Evolutionary conservation across 1,140 invertebrate genomes (phyloP).

Genomic region (Plutomurus gul): DNA sequence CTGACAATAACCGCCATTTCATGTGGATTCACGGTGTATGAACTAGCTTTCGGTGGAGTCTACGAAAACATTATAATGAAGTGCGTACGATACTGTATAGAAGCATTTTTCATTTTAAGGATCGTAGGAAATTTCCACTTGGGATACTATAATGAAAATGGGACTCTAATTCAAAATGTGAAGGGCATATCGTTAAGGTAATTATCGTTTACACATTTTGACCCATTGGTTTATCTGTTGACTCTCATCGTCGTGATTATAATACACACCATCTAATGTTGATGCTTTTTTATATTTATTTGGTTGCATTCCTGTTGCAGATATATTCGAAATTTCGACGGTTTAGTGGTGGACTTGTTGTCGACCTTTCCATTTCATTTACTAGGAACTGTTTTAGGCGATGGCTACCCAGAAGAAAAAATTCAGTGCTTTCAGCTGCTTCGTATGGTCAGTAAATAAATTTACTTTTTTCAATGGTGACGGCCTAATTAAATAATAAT

Average conservation of each 20-base stretch:
- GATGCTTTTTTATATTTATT: background rate
- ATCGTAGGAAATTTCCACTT: conserved; percentile 51
- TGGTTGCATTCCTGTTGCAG: background rate
- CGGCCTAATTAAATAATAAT: no score
- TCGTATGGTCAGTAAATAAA: conserved; percentile 37
- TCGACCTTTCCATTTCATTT: conserved; percentile 45
- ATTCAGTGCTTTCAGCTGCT: conserved; percentile 44
- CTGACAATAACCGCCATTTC: conserved; percentile 43
- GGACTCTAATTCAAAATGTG: conserved; percentile 1
- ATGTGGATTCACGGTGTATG: conserved; percentile 42
- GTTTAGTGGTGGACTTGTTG: conserved; percentile 41
- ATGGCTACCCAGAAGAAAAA: background rate
- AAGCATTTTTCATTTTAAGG: conserved; percentile 43
- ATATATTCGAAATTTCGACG: conserved; percentile 33
- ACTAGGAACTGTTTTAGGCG: background rate
- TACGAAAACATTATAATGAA: background rate
- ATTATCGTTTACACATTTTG: no score
- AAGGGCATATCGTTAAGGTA: background rate
- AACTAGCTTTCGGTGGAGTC: conserved; percentile 37
- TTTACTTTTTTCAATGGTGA: conserved; percentile 5
- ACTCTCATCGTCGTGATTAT: no score
- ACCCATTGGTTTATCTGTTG: no score
- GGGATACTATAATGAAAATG: conserved; percentile 42
- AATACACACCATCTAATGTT: no score
- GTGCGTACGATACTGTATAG: background rate